Percentiles rank a stretch among this genome's conserved stretches.
Evolutionary conservation across 2,888 invertebrate genomes (phyloP).

Genomic region (Lobophora halterata): DNA sequence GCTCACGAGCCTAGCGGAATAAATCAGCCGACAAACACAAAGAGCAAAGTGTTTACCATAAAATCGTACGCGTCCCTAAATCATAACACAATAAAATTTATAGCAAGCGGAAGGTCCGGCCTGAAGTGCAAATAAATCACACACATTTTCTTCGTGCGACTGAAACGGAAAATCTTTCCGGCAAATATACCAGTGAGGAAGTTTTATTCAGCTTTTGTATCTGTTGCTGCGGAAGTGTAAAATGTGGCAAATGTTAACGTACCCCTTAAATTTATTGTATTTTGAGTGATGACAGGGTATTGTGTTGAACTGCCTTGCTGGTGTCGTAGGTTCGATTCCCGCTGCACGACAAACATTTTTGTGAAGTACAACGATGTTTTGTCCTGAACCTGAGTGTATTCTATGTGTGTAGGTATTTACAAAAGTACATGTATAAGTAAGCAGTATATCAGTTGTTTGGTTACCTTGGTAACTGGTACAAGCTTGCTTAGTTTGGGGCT

Average conservation of each 20-base stretch:
- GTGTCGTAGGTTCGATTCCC: too few relatives aligned
- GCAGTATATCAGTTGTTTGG: too few relatives aligned
- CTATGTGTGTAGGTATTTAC: too few relatives aligned
- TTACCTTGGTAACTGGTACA: too few relatives aligned
- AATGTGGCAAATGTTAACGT: background rate
- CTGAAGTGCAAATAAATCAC: slow-evolving; percentile 79
- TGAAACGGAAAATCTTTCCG: slow-evolving; percentile 68
- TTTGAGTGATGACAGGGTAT: background rate
- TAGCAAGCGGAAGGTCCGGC: slow-evolving; percentile 77
- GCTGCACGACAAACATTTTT: too few relatives aligned
- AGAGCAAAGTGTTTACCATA: slow-evolving; percentile 78
- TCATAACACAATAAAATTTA: slow-evolving; percentile 80
- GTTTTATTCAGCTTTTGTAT: slow-evolving; percentile 49
- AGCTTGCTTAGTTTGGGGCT: too few relatives aligned
- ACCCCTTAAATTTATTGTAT: slow-evolving; percentile 3
- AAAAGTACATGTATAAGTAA: too few relatives aligned
- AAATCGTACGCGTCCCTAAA: slow-evolving; percentile 75
- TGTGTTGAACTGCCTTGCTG: too few relatives aligned
- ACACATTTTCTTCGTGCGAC: slow-evolving; percentile 76
- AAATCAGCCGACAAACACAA: slow-evolving; percentile 70
- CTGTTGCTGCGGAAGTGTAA: slow-evolving; percentile 11
- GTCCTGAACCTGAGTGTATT: too few relatives aligned
- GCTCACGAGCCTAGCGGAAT: slow-evolving; percentile 44
- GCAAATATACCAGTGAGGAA: slow-evolving; percentile 63
- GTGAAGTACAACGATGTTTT: too few relatives aligned